These are phyloP conservation scores for Hesperophylax magnus DNA, from an alignment of 1,140 invertebrate genomes.

Conservation along the genomic window DNA sequence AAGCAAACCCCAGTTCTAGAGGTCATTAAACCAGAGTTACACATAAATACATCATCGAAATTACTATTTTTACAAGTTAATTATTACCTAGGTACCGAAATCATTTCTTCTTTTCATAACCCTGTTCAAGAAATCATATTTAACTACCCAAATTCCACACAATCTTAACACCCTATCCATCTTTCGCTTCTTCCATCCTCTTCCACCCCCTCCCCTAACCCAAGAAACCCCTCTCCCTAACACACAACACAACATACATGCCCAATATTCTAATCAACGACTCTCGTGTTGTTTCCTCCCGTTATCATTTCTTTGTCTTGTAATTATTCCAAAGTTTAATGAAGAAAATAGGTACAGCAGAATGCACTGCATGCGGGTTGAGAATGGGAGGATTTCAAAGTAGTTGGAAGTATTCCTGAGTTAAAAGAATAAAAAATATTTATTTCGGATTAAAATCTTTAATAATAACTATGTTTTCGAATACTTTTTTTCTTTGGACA, in stretches of 20 bases:
- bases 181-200: not conserved
- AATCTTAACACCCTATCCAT: constrained; percentile 5
- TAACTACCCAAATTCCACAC: constrained; percentile 7
- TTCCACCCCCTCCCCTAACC: constrained; percentile 17
- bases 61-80: no score
- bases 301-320: constrained; percentile 55
- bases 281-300: constrained; percentile 48
- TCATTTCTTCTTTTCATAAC: no score
- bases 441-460: no score
- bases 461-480: no score
- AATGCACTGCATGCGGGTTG: constrained; percentile 43
- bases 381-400: not conserved
- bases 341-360: constrained; percentile 13
- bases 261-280: constrained; percentile 56
- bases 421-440: no score
- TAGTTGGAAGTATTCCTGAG: no score
- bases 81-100: no score
- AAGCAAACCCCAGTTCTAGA: no score
- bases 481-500: no score
- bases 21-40: no score
- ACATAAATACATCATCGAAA: no score
- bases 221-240: no score
- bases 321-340: constrained; percentile 51
- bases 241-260: not conserved
- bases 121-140: not conserved